Conservation (phyloP, 2,888 invertebrate genomes). For the Ichneumon xanthorius region DNA sequence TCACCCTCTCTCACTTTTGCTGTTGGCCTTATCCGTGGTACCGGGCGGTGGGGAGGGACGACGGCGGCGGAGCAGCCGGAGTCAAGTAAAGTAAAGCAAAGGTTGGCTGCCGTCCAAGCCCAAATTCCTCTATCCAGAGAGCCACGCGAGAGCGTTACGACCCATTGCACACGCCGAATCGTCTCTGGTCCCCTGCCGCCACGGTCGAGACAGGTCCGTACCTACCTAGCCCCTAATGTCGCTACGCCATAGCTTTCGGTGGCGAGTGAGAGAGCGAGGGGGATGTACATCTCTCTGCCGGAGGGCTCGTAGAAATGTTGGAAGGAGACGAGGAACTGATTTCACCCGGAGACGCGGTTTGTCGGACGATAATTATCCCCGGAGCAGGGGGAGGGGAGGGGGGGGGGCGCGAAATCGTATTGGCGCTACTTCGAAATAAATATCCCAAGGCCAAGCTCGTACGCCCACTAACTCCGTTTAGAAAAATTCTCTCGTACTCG, state of each 20-base stretch:
- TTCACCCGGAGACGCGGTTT: constrained; percentile 65
- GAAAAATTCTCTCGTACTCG: constrained; percentile 60
- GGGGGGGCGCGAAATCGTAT: constrained; percentile 57
- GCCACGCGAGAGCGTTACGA: constrained; percentile 77
- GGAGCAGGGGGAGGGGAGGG: constrained; percentile 21
- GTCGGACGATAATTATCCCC: constrained; percentile 76
- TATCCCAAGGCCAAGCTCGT: constrained; percentile 47
- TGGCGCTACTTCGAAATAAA: constrained; percentile 63
- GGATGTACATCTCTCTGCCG: constrained; percentile 19
- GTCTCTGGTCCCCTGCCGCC: constrained; percentile 76
- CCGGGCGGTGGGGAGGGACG: constrained; percentile 27
- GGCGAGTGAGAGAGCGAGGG: constrained; percentile 38
- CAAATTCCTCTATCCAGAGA: constrained; percentile 76
- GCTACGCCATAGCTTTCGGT: constrained; percentile 67
- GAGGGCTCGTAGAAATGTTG: constrained; percentile 10
- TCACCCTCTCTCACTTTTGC: constrained; percentile 23
- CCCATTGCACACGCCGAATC: constrained; percentile 82
- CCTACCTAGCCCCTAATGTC: constrained; percentile 76
- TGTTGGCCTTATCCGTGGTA: constrained; percentile 61
- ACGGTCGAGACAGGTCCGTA: constrained; percentile 77
- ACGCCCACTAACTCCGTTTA: constrained; percentile 43
- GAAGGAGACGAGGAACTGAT: constrained; percentile 12
- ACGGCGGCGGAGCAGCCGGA: constrained; percentile 70
- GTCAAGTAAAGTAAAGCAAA: constrained; percentile 80
- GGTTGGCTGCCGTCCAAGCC: constrained; percentile 81